These are phyloP conservation scores for Rhaphigaster nebulosa DNA, from an alignment of 2,888 invertebrate species.

Conservation along the genomic window DNA sequence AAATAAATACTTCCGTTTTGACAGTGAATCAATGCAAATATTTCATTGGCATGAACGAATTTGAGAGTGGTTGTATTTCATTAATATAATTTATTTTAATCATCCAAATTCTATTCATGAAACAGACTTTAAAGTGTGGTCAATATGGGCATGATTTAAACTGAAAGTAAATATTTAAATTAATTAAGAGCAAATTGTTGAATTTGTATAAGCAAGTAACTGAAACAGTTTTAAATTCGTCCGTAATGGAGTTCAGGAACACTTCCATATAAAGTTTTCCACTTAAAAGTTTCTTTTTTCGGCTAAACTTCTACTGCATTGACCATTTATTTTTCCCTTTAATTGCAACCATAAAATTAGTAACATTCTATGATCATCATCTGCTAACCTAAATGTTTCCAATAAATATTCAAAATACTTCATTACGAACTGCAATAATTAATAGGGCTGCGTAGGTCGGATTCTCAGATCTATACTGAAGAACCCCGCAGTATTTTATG, in stretches of 20 bases:
- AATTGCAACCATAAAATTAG: not conserved
- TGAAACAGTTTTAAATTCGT: not conserved
- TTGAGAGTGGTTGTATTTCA: too few species aligned
- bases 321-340: not conserved
- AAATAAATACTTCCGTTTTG: too few species aligned
- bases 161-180: not conserved
- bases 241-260: not conserved
- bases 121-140: too few species aligned
- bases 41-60: too few species aligned
- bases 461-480: too few species aligned
- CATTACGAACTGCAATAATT: too few species aligned
- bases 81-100: too few species aligned
- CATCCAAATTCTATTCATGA: too few species aligned
- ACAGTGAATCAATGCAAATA: too few species aligned
- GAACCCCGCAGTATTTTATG: too few species aligned
- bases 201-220: not conserved
- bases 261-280: not conserved
- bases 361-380: not conserved
- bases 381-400: not conserved
- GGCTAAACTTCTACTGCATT: not conserved
- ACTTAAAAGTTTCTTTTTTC: not conserved
- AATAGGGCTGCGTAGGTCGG: too few species aligned
- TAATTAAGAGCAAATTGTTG: not conserved
- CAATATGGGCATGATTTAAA: too few species aligned
- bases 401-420: not conserved